These are phyloP conservation scores for Drosophila arizonae DNA, from an alignment of 1,140 invertebrate species.

Conservation along the genomic window DNA sequence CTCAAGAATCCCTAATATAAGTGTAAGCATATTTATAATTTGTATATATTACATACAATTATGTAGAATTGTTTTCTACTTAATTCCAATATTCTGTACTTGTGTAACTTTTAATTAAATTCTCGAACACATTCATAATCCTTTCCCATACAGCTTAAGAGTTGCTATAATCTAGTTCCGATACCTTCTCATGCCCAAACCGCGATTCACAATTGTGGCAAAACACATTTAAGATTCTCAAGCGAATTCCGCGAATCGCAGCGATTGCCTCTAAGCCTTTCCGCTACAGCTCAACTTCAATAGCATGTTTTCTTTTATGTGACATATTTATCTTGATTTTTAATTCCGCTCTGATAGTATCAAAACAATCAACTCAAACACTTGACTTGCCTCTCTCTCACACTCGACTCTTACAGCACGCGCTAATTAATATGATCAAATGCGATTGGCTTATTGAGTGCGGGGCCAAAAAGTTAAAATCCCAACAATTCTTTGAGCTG, in stretches of 20 bases:
- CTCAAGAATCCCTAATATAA: too few relatives aligned
- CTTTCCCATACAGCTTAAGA: slow-evolving; percentile 14
- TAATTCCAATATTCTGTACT: too few relatives aligned
- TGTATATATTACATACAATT: too few relatives aligned
- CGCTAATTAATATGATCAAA: slow-evolving; percentile 55
- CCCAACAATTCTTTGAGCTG: slow-evolving; percentile 14
- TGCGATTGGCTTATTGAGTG: slow-evolving; percentile 31
- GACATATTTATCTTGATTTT: slow-evolving; percentile 6
- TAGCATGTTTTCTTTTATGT: not conserved
- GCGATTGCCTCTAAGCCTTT: slow-evolving; percentile 5
- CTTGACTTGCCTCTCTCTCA: not conserved
- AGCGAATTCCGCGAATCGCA: too few relatives aligned
- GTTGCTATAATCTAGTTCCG: not conserved
- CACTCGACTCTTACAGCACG: slow-evolving; percentile 41
- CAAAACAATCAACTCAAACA: slow-evolving; percentile 16
- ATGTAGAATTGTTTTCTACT: too few relatives aligned
- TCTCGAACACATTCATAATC: not conserved
- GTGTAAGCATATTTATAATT: too few relatives aligned
- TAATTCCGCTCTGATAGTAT: not conserved
- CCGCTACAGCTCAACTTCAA: not conserved
- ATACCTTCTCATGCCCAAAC: not conserved
- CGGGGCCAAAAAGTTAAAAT: slow-evolving; percentile 47
- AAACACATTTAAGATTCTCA: not conserved
- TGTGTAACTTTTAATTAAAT: too few relatives aligned
- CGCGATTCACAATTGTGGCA: not conserved